Base-by-base conservation (phyloP, 2,113 vertebrate genomes). In the Bubo bubo region DNA sequence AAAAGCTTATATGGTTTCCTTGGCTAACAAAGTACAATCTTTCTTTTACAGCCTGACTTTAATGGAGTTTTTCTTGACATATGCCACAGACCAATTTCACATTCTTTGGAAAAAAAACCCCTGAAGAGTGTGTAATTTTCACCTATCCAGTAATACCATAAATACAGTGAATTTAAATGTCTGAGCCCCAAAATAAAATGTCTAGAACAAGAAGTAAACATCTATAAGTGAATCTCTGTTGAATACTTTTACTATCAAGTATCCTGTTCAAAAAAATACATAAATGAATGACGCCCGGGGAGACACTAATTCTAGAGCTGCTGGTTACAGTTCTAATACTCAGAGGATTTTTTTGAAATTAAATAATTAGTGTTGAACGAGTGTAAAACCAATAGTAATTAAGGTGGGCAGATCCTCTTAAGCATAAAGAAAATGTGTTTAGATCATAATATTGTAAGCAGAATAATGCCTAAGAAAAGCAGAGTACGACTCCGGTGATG, bases 361-460 rank as follows among this genome's bases (percentile, higher is more conserved):
- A 93, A 82, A 56, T 93, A 93, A 94, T 93, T 93, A 71, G 52
- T 47, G 5, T 19, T 79, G 87, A 87, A 74, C n/a, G 37, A 55
- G 27, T n/a, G 34, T 35, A 72, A 95, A 96, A 72, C 49, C 47
- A 56, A 4, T 18, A 49, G 21, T 49, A 89, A 89, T 94, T 81
- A 77, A 56, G 34, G 55, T 7, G 1, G 43, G 81, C n/a, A 92
- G 67, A 55, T 83, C 43, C 60, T 72, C 6, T 27, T 55, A 45
- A 59, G 37, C 24, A 26, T 49, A 80, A 76, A 60, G 79, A 72
- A 86, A 86, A 53, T 6, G 9, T 45, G 58, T 68, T 93, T 39
- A 39, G 27, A 7, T 83, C 37, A 30, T 14, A 90, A 41, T 10
- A 41, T 1, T 17, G 37, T 58, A 70, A 62, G 35, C n/a, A 39